phyloP scores from a whole-genome alignment of 2,888 invertebrate genomes.

The Campoplex capitator region DNA sequence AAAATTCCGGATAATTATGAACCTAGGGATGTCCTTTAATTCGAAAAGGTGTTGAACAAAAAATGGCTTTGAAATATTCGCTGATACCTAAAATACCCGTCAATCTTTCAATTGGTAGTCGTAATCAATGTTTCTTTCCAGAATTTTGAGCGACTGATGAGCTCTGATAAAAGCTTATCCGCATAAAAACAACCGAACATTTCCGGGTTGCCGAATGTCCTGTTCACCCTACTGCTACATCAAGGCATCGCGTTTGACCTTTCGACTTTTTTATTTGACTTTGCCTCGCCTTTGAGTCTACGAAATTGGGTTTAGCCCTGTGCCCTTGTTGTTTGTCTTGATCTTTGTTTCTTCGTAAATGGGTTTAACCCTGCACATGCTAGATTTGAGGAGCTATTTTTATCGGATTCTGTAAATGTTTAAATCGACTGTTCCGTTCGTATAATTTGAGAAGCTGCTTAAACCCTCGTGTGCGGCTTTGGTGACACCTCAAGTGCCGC shows the following conservation, averaged over 20 bases:
- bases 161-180: neutral
- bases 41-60: neutral
- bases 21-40: neutral
- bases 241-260: neutral
- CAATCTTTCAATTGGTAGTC: neutral
- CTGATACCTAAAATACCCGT: too few species aligned
- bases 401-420: neutral
- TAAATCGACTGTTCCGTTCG: neutral
- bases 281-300: neutral
- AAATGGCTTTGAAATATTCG: too few species aligned
- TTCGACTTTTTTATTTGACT: neutral
- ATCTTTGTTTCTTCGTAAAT: neutral
- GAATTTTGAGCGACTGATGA: neutral
- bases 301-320: neutral
- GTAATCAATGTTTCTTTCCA: neutral
- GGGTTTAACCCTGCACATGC: neutral
- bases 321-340: neutral
- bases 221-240: neutral
- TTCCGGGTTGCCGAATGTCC: neutral
- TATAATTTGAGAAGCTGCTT: neutral
- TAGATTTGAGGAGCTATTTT: neutral
- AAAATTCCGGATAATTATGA: neutral
- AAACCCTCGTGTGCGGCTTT: neutral
- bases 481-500: neutral
- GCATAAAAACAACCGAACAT: neutral